Base-by-base conservation (phyloP, 1,140 invertebrate genomes). In the Aphaenogaster floridana region DNA sequence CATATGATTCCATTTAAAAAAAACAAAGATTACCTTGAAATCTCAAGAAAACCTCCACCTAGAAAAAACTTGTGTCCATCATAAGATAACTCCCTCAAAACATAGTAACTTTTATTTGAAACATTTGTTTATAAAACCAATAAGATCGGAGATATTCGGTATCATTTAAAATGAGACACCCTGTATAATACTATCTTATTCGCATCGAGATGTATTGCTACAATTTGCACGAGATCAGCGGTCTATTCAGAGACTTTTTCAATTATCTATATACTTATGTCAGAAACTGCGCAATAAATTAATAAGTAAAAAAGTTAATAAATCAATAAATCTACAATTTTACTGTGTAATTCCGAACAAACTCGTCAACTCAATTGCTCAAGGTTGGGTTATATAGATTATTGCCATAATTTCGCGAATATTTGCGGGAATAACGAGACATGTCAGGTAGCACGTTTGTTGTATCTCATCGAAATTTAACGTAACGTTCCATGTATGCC, bases 381-480 rank as follows among this genome's bases (percentile, higher is more conserved):
- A 2, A 21, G n/a, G 8, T 66, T 76, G 21, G 28, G 4, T 21
- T 1, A n/a, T 34, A 9, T n/a, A 42, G 48, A 8, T 77, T 28
- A 66, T 39, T 34, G 34, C 34, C 34, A 11, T 64, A 64, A 72
- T 42, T 7, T 11, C 45, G 42, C 4, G 3, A 57, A 66, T 76
- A 13, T 17, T 59, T 36, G 17, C 36, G 28, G 48, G 13, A 83
- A 52, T 57, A 74, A n/a, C 15, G 50, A 48, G 3, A 71, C 21
- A 13, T 34, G 17, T 17, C 3, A 71, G 48, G n/a, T 69, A 1
- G 7, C 34, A 76, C 2, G 57, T 81, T 17, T 28, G 28, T 45
- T 4, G 59, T 77, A 63, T 61, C 57, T 87, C 34, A 71, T 71
- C 11, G 34, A 52, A 85, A 77, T 85, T 84, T 87, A 76, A 2